Percentiles rank a stretch among this genome's conserved stretches.
phyloP scores from a whole-genome alignment of 35 echinoderm and acorn worm species.

The Apostichopus parvimensis region DNA sequence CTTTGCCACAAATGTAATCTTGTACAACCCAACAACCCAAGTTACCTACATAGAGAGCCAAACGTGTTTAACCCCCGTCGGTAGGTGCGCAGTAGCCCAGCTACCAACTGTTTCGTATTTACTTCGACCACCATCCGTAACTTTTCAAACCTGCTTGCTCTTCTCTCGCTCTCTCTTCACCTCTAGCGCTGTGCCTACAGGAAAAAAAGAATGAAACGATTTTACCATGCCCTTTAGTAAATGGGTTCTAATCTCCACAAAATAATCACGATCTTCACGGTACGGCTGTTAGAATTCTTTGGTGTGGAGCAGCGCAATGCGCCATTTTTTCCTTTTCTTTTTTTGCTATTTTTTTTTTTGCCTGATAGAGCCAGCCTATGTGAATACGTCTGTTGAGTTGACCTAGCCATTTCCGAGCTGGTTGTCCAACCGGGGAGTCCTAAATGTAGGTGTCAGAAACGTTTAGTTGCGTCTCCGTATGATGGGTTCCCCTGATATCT shows the following conservation, averaged over 20 bases:
- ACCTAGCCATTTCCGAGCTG: constrained; percentile 36
- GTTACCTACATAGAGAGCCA: background rate
- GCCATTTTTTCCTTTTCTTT: no score
- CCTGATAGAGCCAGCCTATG: background rate
- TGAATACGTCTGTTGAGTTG: constrained; percentile 25
- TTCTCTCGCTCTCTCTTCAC: no score
- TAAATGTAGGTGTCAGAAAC: constrained; percentile 21
- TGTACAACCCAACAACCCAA: background rate
- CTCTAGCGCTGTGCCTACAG: background rate
- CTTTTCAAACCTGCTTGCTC: no score
- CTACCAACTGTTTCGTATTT: background rate
- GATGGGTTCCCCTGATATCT: constrained; percentile 26
- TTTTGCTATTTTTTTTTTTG: no score
- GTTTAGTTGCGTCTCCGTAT: constrained; percentile 24
- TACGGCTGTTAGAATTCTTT: background rate
- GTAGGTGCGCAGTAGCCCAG: background rate
- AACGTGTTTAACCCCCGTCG: background rate
- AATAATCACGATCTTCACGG: background rate
- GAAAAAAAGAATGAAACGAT: background rate
- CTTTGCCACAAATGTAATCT: constrained; percentile 9
- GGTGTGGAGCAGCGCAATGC: background rate
- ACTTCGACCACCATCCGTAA: background rate
- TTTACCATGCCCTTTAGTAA: background rate
- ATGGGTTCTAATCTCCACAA: background rate
- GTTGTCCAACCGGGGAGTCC: constrained; percentile 46